Evolutionary conservation across 1,140 invertebrate genomes (phyloP).

Genomic region (Lepidotrigona ventralis): DNA sequence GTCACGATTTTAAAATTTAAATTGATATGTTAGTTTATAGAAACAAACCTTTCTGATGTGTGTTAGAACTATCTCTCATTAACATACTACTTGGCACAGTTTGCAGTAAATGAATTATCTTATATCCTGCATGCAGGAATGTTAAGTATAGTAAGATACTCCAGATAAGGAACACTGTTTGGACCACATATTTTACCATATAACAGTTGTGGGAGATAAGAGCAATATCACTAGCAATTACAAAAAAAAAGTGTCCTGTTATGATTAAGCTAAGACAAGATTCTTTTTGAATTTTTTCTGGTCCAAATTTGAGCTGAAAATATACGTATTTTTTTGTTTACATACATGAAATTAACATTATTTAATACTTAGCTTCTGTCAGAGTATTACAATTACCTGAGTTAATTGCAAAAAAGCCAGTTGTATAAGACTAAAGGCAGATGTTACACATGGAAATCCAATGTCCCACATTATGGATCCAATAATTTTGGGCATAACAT

Average conservation of each 20-base stretch:
- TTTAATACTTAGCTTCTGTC: not conserved
- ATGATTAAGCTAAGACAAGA: constrained; percentile 82
- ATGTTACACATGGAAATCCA: constrained; percentile 83
- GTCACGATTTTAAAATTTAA: not conserved
- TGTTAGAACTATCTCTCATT: constrained; percentile 75
- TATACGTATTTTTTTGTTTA: not conserved
- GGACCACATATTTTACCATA: constrained; percentile 80
- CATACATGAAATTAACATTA: not conserved
- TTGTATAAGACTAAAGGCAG: constrained; percentile 83
- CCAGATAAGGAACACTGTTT: constrained; percentile 82
- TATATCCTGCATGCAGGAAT: constrained; percentile 81
- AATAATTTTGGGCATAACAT: constrained; percentile 82
- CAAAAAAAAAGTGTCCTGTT: constrained; percentile 81
- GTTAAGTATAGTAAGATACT: constrained; percentile 81
- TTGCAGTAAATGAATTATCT: constrained; percentile 78
- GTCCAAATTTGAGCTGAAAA: constrained; percentile 80
- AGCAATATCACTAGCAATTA: constrained; percentile 81
- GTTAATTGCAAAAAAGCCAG: constrained; percentile 83
- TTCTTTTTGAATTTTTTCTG: constrained; percentile 80
- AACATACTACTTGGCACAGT: constrained; percentile 78
- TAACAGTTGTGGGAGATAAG: constrained; percentile 80
- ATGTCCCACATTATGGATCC: constrained; percentile 82
- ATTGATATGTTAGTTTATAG: not conserved
- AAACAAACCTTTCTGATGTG: constrained; percentile 79
- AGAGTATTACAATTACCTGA: constrained; percentile 71